Evolutionary conservation across 2,888 invertebrate genomes (phyloP).

Genomic region (Nemoura dubitans): DNA sequence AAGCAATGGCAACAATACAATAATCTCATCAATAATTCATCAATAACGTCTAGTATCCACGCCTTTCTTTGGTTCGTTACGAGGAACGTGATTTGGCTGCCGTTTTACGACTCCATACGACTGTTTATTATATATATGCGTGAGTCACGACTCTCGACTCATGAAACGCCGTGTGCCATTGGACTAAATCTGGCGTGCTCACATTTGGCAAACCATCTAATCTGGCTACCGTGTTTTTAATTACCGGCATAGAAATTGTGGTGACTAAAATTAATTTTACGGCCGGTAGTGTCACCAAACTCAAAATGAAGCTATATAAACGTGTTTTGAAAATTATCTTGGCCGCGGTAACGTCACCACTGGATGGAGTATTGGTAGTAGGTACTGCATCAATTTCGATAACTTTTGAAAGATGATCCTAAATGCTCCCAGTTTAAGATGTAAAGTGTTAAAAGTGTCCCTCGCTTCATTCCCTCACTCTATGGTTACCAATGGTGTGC

Average conservation of each 20-base stretch:
- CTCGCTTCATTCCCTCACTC: too few relatives aligned
- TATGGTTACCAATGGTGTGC: too few relatives aligned
- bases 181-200: neutral
- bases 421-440: too few relatives aligned
- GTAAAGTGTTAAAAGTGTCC: too few relatives aligned
- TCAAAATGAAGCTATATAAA: neutral
- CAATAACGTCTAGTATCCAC: neutral
- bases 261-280: neutral
- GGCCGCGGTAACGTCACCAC: too few relatives aligned
- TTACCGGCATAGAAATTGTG: neutral
- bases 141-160: neutral
- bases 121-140: neutral
- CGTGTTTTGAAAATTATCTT: too few relatives aligned
- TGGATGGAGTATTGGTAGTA: too few relatives aligned
- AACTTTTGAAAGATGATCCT: too few relatives aligned
- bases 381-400: too few relatives aligned
- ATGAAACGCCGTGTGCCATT: neutral
- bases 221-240: neutral
- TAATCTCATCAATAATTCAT: conserved; percentile 29
- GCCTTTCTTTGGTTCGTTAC: conserved; percentile 12
- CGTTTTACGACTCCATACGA: neutral
- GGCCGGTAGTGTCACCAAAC: neutral
- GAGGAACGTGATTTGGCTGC: neutral
- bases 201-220: neutral
- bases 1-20: conserved; percentile 14